These are phyloP conservation scores for Holacanthella duospinosa DNA, from an alignment of 2,888 invertebrate species.

Conservation along the genomic window DNA sequence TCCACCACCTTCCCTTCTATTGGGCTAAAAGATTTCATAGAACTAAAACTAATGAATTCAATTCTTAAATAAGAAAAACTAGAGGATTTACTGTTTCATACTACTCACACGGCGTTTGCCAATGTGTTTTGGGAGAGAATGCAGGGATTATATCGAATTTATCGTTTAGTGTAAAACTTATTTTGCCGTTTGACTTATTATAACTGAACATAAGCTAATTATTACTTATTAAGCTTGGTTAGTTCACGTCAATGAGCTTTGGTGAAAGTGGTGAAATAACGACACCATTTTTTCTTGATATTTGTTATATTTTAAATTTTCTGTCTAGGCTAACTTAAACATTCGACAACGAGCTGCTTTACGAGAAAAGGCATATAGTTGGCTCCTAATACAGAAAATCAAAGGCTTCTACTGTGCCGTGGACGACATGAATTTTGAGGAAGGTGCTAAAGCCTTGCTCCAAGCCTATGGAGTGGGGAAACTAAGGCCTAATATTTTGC, in stretches of 20 bases:
- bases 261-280: neutral
- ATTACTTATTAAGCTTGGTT: no score
- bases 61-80: no score
- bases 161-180: no score
- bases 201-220: no score
- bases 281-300: neutral
- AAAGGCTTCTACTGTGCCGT: conserved; percentile 47
- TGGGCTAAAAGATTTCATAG: no score
- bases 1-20: no score
- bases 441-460: conserved; percentile 38
- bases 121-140: no score
- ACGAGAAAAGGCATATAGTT: conserved; percentile 37
- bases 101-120: no score
- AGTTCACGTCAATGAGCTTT: neutral
- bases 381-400: conserved; percentile 46
- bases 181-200: no score
- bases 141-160: no score
- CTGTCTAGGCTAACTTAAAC: conserved; percentile 24
- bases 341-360: conserved; percentile 27
- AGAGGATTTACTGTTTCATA: no score
- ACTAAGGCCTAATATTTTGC: conserved; percentile 48
- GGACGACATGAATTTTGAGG: conserved; percentile 38
- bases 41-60: no score
- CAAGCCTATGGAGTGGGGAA: conserved; percentile 50
- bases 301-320: neutral